Base-by-base conservation (phyloP, 2,888 invertebrate species). In the Callyntrura sp. region DNA sequence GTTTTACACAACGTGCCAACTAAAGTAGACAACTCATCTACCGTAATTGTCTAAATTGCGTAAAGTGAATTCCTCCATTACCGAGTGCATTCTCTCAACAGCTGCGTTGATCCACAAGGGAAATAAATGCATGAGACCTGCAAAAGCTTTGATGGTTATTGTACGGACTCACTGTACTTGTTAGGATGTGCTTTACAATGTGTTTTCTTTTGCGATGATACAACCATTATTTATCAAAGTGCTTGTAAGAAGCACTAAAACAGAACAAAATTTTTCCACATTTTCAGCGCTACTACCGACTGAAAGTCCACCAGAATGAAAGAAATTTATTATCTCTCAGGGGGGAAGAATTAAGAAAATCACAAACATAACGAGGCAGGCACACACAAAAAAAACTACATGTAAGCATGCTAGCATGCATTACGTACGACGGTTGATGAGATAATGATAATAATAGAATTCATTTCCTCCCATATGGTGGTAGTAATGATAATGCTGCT, bases 1-100 rank as follows among this genome's bases (percentile, higher is more conserved):
- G 85, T 76, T 85, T 76, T 73, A 84, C 73, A 73, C 70, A 55
- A 57, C 70, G 70, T 57, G 73, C 68, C 20, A 85, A 60, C 76
- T 78, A 23, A 85, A 62, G 48, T 73, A 84, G 85, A 78, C 85
- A 85, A 78, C 85, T 78, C 76, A 85, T 85, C 85, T 51, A 65
- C 17, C 23, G 43, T 86, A 86, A 86, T 86, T 65, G 78, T 35
- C 17, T 62, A 86, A 86, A 86, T 86, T 86, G 79, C 78, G 45
- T 79, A 65, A 78, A 83, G 28, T 83, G 55, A 78, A 14, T 45
- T 45, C 35, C 70, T 25, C 70, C 57, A 70, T 28, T 68, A 84
- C 35, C 11, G 51, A 51, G 11, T 23, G 9, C 20, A 48, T 23
- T 12, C 73, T 12, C 73, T 45, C 73, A 45, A 14, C 48, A 11